These are phyloP conservation scores for Thunnus albacares DNA, from an alignment of 2,797 vertebrate species.

Conservation along the genomic window DNA sequence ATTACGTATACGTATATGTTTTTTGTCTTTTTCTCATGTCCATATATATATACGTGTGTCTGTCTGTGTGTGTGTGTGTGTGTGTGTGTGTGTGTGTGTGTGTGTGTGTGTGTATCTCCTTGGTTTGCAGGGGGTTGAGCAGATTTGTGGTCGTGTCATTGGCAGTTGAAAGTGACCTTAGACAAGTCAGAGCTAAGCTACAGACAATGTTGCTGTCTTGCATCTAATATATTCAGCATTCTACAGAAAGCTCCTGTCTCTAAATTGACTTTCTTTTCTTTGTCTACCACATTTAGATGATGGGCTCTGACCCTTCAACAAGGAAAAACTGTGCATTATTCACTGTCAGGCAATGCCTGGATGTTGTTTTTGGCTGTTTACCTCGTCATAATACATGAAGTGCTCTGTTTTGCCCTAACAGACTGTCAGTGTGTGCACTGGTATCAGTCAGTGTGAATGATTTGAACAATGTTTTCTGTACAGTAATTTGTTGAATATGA, in stretches of 20 bases:
- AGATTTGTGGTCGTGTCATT: not conserved
- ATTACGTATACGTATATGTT: no score
- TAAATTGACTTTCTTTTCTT: not conserved
- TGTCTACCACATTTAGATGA: not conserved
- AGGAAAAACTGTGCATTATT: not conserved
- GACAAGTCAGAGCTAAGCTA: not conserved
- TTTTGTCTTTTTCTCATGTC: no score
- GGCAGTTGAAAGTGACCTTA: no score
- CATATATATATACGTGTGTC: no score
- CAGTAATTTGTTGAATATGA: not conserved
- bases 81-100: no score
- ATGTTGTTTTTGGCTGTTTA: no score
- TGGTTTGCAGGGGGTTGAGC: not conserved
- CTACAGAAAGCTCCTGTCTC: not conserved
- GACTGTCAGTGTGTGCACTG: not conserved
- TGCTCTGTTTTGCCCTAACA: not conserved
- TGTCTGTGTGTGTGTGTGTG: no score
- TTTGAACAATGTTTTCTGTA: not conserved
- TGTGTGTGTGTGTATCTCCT: not conserved
- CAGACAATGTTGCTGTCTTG: no score
- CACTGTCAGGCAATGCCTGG: no score
- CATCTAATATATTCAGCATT: not conserved
- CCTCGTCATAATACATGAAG: not conserved
- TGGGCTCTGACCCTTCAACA: not conserved
- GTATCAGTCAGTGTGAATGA: not conserved